Evolutionary conservation across 2,797 vertebrate species (phyloP), one percentile per base, ranked within the genome.

Genomic region (Lithobates sylvaticus): DNA sequence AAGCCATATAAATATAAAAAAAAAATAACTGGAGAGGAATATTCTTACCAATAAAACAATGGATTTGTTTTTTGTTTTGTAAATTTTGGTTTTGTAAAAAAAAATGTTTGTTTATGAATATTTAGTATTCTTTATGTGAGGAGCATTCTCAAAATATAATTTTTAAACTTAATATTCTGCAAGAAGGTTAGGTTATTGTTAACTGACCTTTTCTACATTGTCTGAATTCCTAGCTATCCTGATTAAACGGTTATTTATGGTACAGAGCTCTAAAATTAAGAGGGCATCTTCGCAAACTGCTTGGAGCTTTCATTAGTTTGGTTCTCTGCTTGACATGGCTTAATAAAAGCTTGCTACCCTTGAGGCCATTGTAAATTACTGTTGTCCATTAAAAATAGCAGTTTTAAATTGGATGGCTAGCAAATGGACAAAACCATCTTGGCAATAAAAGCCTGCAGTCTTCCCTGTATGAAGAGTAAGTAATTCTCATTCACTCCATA

Each of bases 381-480:
- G 73, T 15, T 74, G 26, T 78, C 75, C 80, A 83, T 85, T 54
- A 73, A 83, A 64, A 78, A 73, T 34, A 21, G 67, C 27, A 5
- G 27, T 61, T 64, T 61, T 77, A n/a, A 27, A 47, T 80, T 54
- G 42, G 44, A 74, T 44, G 58, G 21, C 44, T 13, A 67, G 29
- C 15, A 79, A 79, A 73, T 79, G 54, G 70, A 74, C 76, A 67
- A 26, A 47, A 65, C n/a, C n/a, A 39, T 23, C 47, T 70, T 10
- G 32, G 44, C 18, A 50, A 32, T 29, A 68, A 64, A 72, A 61
- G n/a, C n/a, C 58, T 36, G 69, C 13, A 36, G 42, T 15, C 36
- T 5, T n/a, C 77, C 26, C 68, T 73, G 10, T 83, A 76, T 67
- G 71, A 1, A 67, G 27, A 68, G 61, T 89, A 84, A 89, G 90